Evolutionary conservation across 1,140 invertebrate species (phyloP).

Genomic region (Heliconius himera): DNA sequence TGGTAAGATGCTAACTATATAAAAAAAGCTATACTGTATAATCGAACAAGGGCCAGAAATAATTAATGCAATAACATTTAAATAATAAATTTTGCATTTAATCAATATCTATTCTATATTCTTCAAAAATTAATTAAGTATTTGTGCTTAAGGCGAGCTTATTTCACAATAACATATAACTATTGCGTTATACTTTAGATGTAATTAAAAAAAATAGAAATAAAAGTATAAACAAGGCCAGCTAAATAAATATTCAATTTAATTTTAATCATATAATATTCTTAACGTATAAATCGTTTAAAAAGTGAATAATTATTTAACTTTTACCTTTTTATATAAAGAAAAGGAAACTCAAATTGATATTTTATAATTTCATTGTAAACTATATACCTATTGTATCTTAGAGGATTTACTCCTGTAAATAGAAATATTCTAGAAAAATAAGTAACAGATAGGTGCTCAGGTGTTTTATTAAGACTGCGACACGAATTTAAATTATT

Average conservation of each 20-base stretch:
- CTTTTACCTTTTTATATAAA: no score
- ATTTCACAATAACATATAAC: neutral
- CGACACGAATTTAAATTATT: slow-evolving; percentile 77
- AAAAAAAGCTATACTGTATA: neutral
- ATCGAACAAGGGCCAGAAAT: neutral
- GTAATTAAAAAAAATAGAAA: neutral
- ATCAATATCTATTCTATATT: neutral
- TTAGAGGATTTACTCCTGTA: slow-evolving; percentile 28
- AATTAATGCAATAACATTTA: slow-evolving; percentile 29
- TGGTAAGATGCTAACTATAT: neutral
- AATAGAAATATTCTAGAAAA: slow-evolving; percentile 37
- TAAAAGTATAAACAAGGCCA: no score
- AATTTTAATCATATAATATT: no score
- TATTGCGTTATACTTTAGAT: neutral
- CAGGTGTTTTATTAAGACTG: slow-evolving; percentile 74
- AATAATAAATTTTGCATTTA: slow-evolving; percentile 7
- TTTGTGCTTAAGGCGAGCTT: neutral
- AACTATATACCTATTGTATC: neutral
- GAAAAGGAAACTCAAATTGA: no score
- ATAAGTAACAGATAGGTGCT: slow-evolving; percentile 69
- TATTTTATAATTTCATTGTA: no score
- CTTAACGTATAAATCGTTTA: no score
- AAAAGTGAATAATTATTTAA: no score
- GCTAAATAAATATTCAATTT: no score
- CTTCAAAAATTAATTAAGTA: neutral